These are phyloP conservation scores for Torymus auratus DNA, from an alignment of 2,888 invertebrate species.

Conservation along the genomic window DNA sequence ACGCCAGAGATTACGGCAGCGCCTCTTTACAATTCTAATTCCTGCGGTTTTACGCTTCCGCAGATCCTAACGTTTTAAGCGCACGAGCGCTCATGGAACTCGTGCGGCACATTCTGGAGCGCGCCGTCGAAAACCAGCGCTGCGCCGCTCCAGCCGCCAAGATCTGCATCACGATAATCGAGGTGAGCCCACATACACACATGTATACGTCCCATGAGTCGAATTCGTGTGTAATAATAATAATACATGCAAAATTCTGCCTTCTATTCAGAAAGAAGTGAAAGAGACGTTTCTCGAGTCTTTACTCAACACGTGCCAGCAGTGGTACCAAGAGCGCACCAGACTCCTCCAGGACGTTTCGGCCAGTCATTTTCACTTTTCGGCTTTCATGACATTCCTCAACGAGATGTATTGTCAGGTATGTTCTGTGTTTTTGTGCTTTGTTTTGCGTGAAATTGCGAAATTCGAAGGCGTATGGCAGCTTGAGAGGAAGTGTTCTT, in stretches of 20 bases:
- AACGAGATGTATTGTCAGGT: slow-evolving; percentile 92
- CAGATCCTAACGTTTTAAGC: slow-evolving; percentile 87
- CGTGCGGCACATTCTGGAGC: slow-evolving; percentile 87
- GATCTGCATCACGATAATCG: slow-evolving; percentile 90
- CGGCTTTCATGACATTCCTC: slow-evolving; percentile 91
- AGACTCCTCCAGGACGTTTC: slow-evolving; percentile 78
- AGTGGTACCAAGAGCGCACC: slow-evolving; percentile 91
- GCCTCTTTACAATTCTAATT: too few relatives aligned
- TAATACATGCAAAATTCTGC: background rate
- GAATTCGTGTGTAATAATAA: slow-evolving; percentile 2
- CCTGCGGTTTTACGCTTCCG: slow-evolving; percentile 22
- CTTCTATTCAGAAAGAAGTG: slow-evolving; percentile 82
- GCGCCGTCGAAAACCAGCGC: slow-evolving; percentile 87
- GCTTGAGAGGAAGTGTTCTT: too few relatives aligned
- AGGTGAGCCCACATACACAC: slow-evolving; percentile 74
- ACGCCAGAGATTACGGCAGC: too few relatives aligned
- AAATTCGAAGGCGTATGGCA: too few relatives aligned
- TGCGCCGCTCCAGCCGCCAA: slow-evolving; percentile 91
- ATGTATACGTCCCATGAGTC: too few relatives aligned
- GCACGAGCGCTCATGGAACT: slow-evolving; percentile 89
- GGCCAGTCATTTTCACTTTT: slow-evolving; percentile 67
- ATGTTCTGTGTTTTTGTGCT: slow-evolving; percentile 11
- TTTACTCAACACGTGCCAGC: slow-evolving; percentile 91
- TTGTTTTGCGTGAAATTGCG: too few relatives aligned
- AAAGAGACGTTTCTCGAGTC: slow-evolving; percentile 94